Percentiles rank a stretch among this genome's conserved stretches.
These are phyloP conservation scores for Lasioglossum villosulum DNA, from an alignment of 2,888 invertebrate species.

Conservation along the genomic window DNA sequence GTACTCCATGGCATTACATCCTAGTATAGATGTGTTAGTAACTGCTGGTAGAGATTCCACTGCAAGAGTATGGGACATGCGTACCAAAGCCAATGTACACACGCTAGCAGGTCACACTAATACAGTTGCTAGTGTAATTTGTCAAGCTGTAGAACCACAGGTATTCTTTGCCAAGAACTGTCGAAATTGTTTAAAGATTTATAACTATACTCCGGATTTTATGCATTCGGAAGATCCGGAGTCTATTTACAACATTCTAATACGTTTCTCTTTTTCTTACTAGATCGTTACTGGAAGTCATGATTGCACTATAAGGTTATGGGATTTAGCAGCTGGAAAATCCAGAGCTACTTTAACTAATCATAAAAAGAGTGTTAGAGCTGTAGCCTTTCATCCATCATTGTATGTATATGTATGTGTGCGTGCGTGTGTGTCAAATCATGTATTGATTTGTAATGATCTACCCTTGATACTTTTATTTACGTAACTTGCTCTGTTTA, in stretches of 20 bases:
- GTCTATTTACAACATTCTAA: not conserved
- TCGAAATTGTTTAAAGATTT: not conserved
- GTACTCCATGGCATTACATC: constrained; percentile 96
- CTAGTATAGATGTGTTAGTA: constrained; percentile 96
- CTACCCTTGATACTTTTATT: not conserved
- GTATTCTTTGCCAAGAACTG: constrained; percentile 79
- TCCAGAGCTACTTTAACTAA: constrained; percentile 97
- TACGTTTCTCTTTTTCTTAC: constrained; percentile 43
- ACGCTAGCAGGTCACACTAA: constrained; percentile 98
- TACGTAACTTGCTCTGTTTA: constrained; percentile 20
- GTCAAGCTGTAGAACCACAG: constrained; percentile 97
- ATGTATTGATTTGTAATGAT: not conserved
- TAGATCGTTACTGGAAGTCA: constrained; percentile 96
- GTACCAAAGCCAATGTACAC: constrained; percentile 99
- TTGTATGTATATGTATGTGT: constrained; percentile 80
- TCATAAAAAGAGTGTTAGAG: constrained; percentile 97
- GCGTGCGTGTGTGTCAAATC: not conserved
- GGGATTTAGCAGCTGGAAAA: constrained; percentile 99
- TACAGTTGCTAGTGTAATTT: constrained; percentile 97
- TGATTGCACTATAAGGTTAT: constrained; percentile 93
- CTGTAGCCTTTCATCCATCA: constrained; percentile 85
- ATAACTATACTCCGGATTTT: not conserved
- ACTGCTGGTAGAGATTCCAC: constrained; percentile 98
- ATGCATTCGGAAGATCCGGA: no score
- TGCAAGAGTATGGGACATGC: constrained; percentile 99